phyloP scores from a whole-genome alignment of 2,113 vertebrate genomes.

The Strix aluco region DNA sequence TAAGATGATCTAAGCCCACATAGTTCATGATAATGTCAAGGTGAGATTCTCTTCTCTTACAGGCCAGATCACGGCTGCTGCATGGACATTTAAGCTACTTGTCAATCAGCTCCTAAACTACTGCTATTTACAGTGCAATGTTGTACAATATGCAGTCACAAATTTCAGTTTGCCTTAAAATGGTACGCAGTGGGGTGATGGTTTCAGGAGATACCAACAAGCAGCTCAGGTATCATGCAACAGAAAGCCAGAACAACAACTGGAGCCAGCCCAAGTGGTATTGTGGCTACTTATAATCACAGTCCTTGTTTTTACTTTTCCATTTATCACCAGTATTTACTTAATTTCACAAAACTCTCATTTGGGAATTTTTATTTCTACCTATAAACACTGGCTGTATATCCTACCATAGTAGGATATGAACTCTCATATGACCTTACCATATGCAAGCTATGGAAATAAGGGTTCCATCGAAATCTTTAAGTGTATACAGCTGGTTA shows the following conservation, averaged over 20 bases:
- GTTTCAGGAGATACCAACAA: neutral
- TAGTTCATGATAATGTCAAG: neutral
- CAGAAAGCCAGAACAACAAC: neutral
- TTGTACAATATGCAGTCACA: neutral
- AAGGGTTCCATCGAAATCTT: neutral
- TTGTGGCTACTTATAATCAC: neutral
- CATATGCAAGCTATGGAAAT: neutral
- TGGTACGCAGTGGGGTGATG: rapidly evolving
- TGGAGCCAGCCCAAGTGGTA: neutral
- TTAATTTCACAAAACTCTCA: neutral
- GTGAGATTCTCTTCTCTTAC: neutral
- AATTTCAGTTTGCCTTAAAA: neutral
- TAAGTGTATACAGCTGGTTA: neutral
- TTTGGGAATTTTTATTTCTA: neutral
- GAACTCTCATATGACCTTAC: neutral
- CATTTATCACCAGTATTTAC: neutral
- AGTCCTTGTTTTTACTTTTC: neutral
- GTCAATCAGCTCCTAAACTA: neutral
- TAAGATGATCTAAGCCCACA: neutral
- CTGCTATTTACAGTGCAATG: neutral
- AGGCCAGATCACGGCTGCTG: neutral
- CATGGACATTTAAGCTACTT: neutral
- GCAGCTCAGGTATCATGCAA: neutral
- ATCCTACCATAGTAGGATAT: neutral
- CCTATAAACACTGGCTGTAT: neutral